Conservation (phyloP, 2,113 vertebrate species). For the Corvus moneduloides region DNA sequence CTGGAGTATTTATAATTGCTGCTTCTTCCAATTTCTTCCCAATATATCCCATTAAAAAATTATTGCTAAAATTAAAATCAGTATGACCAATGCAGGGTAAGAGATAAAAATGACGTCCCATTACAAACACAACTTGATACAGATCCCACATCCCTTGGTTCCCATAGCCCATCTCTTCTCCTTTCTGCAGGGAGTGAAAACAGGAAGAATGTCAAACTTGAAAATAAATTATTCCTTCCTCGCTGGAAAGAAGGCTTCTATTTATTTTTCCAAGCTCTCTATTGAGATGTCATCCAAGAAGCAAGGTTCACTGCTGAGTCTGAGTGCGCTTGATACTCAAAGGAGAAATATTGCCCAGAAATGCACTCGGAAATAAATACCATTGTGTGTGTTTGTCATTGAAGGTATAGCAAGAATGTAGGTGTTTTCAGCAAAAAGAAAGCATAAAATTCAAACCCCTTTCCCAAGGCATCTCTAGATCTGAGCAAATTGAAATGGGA, state of each 20-base stretch:
- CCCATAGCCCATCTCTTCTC: background rate
- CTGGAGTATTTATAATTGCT: background rate
- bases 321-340: constrained; percentile 15
- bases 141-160: background rate
- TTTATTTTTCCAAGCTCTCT: constrained; percentile 50
- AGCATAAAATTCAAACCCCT: background rate
- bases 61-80: background rate
- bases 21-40: background rate
- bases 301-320: constrained; percentile 23
- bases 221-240: constrained; percentile 36
- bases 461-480: background rate
- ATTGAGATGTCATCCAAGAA: constrained; percentile 39
- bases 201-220: background rate
- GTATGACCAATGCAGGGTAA: background rate
- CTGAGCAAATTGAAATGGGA: background rate
- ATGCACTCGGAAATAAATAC: background rate
- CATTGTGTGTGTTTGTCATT: background rate
- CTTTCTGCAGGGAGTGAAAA: background rate
- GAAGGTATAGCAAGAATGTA: background rate
- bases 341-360: background rate
- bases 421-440: background rate
- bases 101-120: background rate
- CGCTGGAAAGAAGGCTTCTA: constrained; percentile 13
- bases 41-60: background rate
- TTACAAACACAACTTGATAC: background rate